Base-by-base conservation (phyloP, 2,797 vertebrate species). In the Crypturellus tataupa region DNA sequence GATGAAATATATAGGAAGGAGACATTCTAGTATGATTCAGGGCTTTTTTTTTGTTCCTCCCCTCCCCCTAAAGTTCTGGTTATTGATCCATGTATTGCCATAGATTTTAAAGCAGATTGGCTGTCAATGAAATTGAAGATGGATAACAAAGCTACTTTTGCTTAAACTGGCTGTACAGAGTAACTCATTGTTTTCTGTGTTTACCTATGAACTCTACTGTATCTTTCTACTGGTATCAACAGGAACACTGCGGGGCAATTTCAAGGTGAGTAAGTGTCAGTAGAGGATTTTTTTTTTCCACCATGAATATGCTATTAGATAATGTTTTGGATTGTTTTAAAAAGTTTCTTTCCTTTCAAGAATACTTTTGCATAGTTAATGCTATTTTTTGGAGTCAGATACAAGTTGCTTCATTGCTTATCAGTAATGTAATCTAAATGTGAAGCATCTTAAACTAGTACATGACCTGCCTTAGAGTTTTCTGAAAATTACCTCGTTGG, bases 251-350 rank as follows among this genome's bases (percentile, higher is more conserved):
- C 9, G 4, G 92, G 21, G 13, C 58, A 89, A 69, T 94, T 31
- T 15, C 27, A 85, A 68, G 6, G 8, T 37, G 77, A 80, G 49
- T 71, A 20, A 77, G 46, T 29, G 69, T 33, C 29, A 29, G 35
- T 19, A 70, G 62, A 42, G 42, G 60, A 86, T 31, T 55, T 31
- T 11, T 40, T 49, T 40, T 51, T 59, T 12, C 4, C 29, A 55
- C 56, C 46, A 10, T 1, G 3, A n/a, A 23, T 42, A 44, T 17
- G 21, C 13, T 31, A 6, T n/a, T 85, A 53, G 65, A 37, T 63
- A 89, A 46, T n/a, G 8, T 76, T 95, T 93, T 87, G 59, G 91
- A 71, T 67, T 91, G 85, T 63, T 84, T 62, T 95, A 58, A 87
- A 40, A 15, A 53, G 71, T 79, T 95, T 92, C 15, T 71, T 94